phyloP scores from a whole-genome alignment of 2,113 vertebrate species.

The Strix aluco region DNA sequence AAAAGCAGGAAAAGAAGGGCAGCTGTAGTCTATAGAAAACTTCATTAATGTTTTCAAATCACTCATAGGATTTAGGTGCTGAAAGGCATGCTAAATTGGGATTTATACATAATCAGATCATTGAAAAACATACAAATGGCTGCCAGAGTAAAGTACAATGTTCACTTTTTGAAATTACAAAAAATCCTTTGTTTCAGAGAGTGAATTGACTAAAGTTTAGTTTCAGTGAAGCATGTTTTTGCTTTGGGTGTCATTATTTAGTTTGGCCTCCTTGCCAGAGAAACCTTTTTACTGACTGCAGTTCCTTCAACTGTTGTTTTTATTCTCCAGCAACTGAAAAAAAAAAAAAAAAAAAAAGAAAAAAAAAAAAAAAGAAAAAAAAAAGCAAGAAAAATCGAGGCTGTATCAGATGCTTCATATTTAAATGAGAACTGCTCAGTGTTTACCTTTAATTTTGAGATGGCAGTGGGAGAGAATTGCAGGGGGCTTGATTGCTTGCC shows the following conservation, averaged over 20 bases:
- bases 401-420: conserved; percentile 66
- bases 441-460: conserved; percentile 75
- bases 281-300: conserved; percentile 73
- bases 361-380: too few relatives aligned
- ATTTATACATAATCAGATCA: conserved; percentile 79
- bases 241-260: conserved; percentile 85
- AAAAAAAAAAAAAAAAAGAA: background rate
- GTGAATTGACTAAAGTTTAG: conserved; percentile 77
- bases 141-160: conserved; percentile 80
- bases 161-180: conserved; percentile 82
- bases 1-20: conserved; percentile 54
- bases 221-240: conserved; percentile 82
- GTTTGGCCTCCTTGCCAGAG: conserved; percentile 76
- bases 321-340: conserved; percentile 62
- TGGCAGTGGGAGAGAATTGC: conserved; percentile 51
- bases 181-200: conserved; percentile 80
- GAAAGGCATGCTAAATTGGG: conserved; percentile 75
- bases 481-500: conserved; percentile 69
- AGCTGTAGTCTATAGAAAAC: conserved; percentile 63
- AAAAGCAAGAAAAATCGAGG: background rate
- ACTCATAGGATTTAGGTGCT: conserved; percentile 74
- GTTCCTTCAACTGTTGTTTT: conserved; percentile 74
- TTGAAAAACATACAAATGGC: conserved; percentile 78
- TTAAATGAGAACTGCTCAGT: conserved; percentile 69
- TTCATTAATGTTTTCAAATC: conserved; percentile 77